These are phyloP conservation scores for Pammene fasciana DNA, from an alignment of 2,888 invertebrate species.

Conservation along the genomic window DNA sequence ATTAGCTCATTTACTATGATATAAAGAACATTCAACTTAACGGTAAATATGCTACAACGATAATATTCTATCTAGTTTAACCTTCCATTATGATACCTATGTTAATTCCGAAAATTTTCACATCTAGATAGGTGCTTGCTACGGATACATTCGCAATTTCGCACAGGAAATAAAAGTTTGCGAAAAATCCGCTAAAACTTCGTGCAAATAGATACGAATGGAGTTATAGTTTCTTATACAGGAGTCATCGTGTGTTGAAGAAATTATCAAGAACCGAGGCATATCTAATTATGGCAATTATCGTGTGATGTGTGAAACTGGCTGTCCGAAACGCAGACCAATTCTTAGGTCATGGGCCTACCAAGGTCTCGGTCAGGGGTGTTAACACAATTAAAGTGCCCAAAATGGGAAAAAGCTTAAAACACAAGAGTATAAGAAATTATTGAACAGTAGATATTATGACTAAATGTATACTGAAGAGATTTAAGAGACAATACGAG, in stretches of 20 bases:
- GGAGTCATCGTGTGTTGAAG: constrained; percentile 55
- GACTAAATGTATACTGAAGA: too few relatives aligned
- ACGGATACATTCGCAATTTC: constrained; percentile 9
- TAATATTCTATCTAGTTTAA: background rate
- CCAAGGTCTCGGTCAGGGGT: constrained; percentile 35
- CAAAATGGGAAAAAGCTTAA: background rate
- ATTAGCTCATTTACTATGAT: background rate
- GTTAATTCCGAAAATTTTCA: constrained; percentile 31
- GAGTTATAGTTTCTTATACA: constrained; percentile 44
- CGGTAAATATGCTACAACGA: constrained; percentile 20
- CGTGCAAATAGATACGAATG: constrained; percentile 51
- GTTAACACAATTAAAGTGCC: constrained; percentile 3
- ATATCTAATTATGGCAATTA: constrained; percentile 65
- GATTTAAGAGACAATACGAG: background rate
- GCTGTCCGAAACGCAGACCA: constrained; percentile 36
- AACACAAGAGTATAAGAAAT: background rate
- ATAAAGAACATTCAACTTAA: constrained; percentile 26
- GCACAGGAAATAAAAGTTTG: constrained; percentile 27
- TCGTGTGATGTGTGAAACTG: constrained; percentile 44
- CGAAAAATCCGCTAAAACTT: constrained; percentile 54
- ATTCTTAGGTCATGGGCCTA: constrained; percentile 36
- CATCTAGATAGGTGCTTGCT: constrained; percentile 23
- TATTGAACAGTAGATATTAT: too few relatives aligned
- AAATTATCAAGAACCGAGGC: constrained; percentile 55
- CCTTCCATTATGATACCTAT: constrained; percentile 22